Evolutionary conservation across 2,888 invertebrate species (phyloP).

Genomic region (Abrostola tripartita): DNA sequence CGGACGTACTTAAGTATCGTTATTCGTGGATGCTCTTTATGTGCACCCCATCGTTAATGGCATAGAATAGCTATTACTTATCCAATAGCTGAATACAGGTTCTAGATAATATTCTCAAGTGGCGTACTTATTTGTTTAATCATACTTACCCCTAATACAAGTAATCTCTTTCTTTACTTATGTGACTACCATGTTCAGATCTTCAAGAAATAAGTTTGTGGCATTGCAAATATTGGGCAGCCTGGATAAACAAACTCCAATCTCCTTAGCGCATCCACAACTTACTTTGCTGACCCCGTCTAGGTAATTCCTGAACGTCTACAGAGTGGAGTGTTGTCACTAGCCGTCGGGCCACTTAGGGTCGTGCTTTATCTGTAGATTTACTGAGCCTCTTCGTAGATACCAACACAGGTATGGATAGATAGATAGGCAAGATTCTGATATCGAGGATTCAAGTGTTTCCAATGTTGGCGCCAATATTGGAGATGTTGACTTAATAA

Average conservation of each 20-base stretch:
- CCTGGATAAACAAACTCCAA: not conserved
- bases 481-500: not conserved
- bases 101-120: no score
- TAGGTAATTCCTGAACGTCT: conserved; percentile 49
- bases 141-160: no score
- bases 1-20: no score
- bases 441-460: conserved; percentile 20
- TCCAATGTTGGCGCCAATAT: conserved; percentile 16
- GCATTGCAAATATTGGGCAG: not conserved
- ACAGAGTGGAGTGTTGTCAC: conserved; percentile 55
- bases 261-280: conserved; percentile 31
- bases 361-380: conserved; percentile 60
- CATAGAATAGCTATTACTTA: no score
- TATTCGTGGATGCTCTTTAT: no score
- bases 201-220: not conserved
- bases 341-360: conserved; percentile 56
- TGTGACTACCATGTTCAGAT: not conserved
- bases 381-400: conserved; percentile 25
- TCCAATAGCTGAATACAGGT: no score
- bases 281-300: not conserved
- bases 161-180: no score
- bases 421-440: conserved; percentile 24
- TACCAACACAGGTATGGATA: conserved; percentile 35
- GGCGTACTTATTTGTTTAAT: no score
- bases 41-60: no score